Base-by-base conservation (phyloP, 2,113 vertebrate species). In the Sorex araneus region DNA sequence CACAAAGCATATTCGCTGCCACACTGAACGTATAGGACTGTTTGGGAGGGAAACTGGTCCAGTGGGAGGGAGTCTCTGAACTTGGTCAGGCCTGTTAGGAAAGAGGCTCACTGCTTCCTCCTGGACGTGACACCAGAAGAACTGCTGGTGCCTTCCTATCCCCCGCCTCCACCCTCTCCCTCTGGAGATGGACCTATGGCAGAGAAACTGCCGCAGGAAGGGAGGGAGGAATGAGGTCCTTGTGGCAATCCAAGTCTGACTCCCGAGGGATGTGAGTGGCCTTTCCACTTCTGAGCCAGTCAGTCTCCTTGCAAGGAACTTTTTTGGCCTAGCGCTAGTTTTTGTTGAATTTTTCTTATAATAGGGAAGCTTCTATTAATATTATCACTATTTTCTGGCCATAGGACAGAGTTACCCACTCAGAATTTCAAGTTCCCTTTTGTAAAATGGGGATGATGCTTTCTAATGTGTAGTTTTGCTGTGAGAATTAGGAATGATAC, bases 401-500 rank as follows among this genome's bases (percentile, higher is more conserved):
- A 82, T 78, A 21, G 75, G 27, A 28, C 57, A 70, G 43, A 70
- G 1, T 36, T 18, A 57, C 34, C 30, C 28, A 83, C 19, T 67
- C 18, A 27, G 27, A 93, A 3, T 4, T 40, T 75, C 25, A 88
- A 43, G 43, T 77, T 77, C 60, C 25, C 4, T 32, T 23, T 3
- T 87, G 45, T 66, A 88, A 85, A 21, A 73, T 43, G 70, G 36
- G 8, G 47, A n/a, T 32, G 25, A 66, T 76, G 25, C 32, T 84
- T 43, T 54, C 23, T 60, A 89, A 43, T 34, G 9, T 34, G 18
- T 45, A 34, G 21, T 63, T 83, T 82, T 78, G 57, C 8, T 75
- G 60, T 70, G 28, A 80, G 18, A 67, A 84, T 75, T 75, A 75
- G 79, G 79, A 92, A 69, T 76, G 40, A 32, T 50, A 60, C 57